Evolutionary conservation across 2,888 invertebrate species (phyloP).

Genomic region (Erebia epiphron): DNA sequence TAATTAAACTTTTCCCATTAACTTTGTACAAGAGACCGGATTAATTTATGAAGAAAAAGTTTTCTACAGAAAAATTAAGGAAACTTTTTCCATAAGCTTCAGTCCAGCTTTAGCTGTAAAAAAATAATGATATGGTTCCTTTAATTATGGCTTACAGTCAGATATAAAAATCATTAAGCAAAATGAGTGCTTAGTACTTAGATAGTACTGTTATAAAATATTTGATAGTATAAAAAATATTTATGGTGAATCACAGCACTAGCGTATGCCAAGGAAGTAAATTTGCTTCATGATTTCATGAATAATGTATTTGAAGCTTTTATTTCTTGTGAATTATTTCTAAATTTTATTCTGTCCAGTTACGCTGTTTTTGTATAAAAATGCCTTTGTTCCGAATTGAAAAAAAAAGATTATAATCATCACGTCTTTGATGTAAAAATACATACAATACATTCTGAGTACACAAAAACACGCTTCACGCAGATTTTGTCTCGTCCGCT

Average conservation of each 20-base stretch:
- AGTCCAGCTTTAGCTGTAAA: not conserved
- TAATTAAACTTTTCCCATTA: constrained; percentile 25
- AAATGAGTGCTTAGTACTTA: not conserved
- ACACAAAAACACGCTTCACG: not conserved
- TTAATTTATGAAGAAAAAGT: constrained; percentile 24
- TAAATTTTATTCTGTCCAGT: no score
- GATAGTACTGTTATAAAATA: not conserved
- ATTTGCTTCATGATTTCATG: no score
- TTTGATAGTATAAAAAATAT: not conserved
- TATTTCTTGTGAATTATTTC: no score
- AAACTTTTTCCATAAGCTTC: constrained; percentile 3
- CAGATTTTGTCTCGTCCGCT: not conserved
- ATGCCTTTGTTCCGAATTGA: no score
- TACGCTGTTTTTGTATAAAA: no score
- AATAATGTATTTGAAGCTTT: no score
- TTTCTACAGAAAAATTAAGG: constrained; percentile 26
- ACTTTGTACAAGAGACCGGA: constrained; percentile 12
- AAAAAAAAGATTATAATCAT: not conserved
- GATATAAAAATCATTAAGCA: not conserved
- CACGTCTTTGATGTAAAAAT: constrained; percentile 6
- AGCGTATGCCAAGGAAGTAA: no score
- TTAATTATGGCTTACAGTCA: not conserved
- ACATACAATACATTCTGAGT: no score
- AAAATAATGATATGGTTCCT: not conserved
- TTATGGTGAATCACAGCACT: no score